Evolutionary conservation across 2,888 invertebrate species (phyloP), one percentile per base, ranked within the genome.

Genomic region (Phaonia tiefii): DNA sequence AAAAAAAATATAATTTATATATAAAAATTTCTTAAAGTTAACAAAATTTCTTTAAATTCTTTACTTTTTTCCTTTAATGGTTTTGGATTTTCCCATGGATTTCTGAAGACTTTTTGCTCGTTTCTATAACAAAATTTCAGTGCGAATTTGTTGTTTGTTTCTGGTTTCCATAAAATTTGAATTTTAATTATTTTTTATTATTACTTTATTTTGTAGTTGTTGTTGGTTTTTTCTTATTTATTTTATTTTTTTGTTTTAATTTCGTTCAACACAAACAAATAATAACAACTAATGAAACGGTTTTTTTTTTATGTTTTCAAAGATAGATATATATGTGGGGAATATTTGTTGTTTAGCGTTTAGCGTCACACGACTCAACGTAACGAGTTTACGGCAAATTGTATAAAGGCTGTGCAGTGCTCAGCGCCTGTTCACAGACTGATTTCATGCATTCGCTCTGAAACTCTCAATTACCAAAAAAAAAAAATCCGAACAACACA

Each of bases 351-450:
- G 65, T 75, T 75, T 76, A 83, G 82, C 84, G 84, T 78, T 72
- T 4, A 63, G 22, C 63, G 63, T 63, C 63, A 63, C 63, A 63
- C 63, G 63, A 63, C 31, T 31, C 31, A 31, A 31, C 31, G 42
- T 39, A 42, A 63, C 63, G 63, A 42, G 37, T 20, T 51, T 63
- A 63, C 63, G 81, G 82, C 83, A 82, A 79, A 75, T 84, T 84
- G 31, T 31, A 80, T 84, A 83, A 85, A 84, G 84, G 84, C 86
- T 86, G 86, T 86, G 85, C 86, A 86, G 84, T 86, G 85, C 86
- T 86, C 86, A 85, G 84, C 86, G 86, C 85, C 86, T 86, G 85
- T 85, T 86, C 86, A 86, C 86, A 86, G 86, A 86, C 86, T 86
- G 85, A 86, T 82, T 84, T 85, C 76, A 56, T 75, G 75, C 77